phyloP scores from a whole-genome alignment of 2,113 vertebrate species.

The Motacilla alba region DNA sequence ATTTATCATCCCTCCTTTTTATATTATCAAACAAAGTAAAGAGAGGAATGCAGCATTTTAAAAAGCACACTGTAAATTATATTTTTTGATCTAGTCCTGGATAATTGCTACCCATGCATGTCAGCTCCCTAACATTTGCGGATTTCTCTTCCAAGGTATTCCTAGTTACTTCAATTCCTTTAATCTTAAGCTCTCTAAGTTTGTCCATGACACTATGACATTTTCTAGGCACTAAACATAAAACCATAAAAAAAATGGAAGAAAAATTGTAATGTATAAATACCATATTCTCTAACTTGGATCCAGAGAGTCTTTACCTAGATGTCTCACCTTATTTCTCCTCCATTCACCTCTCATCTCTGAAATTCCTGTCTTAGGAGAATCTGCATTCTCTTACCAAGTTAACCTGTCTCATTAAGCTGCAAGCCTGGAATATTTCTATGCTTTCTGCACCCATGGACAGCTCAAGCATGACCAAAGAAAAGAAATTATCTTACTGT shows the following conservation, averaged over 20 bases:
- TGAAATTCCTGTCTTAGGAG: not conserved
- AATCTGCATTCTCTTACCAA: not conserved
- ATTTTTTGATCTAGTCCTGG: not conserved
- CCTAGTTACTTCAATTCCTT: not conserved
- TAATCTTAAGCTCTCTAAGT: not conserved
- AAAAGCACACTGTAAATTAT: not conserved
- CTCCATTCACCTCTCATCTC: not conserved
- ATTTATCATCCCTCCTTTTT: not conserved
- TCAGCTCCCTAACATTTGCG: not conserved
- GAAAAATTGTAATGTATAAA: not conserved
- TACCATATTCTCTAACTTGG: not conserved
- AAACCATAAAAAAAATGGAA: not conserved
- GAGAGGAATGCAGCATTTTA: not conserved
- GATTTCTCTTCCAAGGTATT: not conserved
- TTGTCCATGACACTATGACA: not conserved
- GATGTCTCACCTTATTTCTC: not conserved
- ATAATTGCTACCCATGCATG: rapidly evolving
- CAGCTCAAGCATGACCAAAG: not conserved
- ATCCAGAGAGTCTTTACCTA: not conserved
- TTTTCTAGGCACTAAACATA: not conserved
- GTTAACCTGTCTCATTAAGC: not conserved
- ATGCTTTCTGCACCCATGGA: not conserved
- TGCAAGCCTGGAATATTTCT: not conserved
- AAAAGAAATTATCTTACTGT: not conserved
- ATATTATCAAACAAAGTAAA: not conserved